Percentiles rank a stretch among this genome's conserved stretches.
Evolutionary conservation across 53 echinoderm and acorn worm species (phyloP).

Genomic region (Patiria pectinifera): DNA sequence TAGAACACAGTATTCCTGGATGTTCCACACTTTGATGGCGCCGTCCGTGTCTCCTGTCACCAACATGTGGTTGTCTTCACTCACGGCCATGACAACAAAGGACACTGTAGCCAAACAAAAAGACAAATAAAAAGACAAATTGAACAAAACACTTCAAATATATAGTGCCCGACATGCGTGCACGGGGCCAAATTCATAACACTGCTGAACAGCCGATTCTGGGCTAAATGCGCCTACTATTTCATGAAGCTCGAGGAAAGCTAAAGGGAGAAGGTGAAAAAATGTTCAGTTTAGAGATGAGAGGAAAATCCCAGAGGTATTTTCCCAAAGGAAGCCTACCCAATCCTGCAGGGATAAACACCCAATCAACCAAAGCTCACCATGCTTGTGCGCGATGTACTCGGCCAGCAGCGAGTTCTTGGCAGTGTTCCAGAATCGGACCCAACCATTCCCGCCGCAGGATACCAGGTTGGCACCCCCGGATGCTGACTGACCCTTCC

Average conservation of each 20-base stretch:
- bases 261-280: too few species aligned
- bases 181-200: too few species aligned
- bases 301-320: too few species aligned
- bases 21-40: slow-evolving; percentile 86
- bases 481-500: slow-evolving; percentile 73
- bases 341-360: background rate
- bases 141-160: background rate
- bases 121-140: background rate
- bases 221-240: too few species aligned
- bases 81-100: slow-evolving; percentile 87
- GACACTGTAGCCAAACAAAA: slow-evolving; percentile 61
- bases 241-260: too few species aligned
- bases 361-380: slow-evolving; percentile 43
- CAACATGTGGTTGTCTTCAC: slow-evolving; percentile 71
- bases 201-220: too few species aligned
- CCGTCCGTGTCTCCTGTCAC: slow-evolving; percentile 96
- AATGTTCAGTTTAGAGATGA: too few species aligned
- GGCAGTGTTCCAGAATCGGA: slow-evolving; percentile 91
- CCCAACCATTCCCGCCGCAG: slow-evolving; percentile 97
- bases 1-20: slow-evolving; percentile 83
- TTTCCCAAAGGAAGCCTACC: too few species aligned
- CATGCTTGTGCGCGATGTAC: slow-evolving; percentile 88
- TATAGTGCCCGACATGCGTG: too few species aligned
- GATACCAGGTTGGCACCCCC: slow-evolving; percentile 90
- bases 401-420: slow-evolving; percentile 81